Base-by-base conservation (phyloP, 2,888 invertebrate genomes). In the Drosophila birchii region DNA sequence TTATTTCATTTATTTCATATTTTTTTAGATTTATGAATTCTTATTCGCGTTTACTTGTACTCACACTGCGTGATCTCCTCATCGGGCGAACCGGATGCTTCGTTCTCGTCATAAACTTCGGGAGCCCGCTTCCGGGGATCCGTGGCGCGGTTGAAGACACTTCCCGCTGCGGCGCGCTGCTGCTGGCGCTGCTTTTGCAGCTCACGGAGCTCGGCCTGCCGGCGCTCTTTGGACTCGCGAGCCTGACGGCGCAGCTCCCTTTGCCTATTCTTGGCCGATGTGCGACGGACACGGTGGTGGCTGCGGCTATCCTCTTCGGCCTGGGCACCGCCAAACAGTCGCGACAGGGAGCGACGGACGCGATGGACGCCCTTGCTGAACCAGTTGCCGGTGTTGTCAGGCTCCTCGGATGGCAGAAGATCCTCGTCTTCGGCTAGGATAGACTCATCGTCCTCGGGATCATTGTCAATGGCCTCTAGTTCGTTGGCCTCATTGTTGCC, bases 261-360 rank as follows among this genome's bases (percentile, higher is more conserved):
- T 39, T 78, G 74, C 11, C 59, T 43, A 14, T 43, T 57, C 9
- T 26, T 49, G 39, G 60, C n/a, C 12, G 29, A 14, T 0, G 45
- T 43, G 14, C 62, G 66, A 20, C 57, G 51, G 4, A 44, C 29
- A 18, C n/a, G 55, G 29, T 58, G 61, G 66, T 36, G 54, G 23
- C 7, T 34, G 41, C 54, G 44, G 14, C 45, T 44, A 12, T 72
- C 54, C 26, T 29, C 47, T n/a, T 72, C 80, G 5, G 66, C 45
- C 20, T 72, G 78, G 8, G 67, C 66, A 38, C 70, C 79, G 18
- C 91, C 90, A 44, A 92, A 90, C 4, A 92, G 49, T 1, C 90
- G 87, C 0, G 77, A 81, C 18, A 92, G 75, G 36, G 91, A 91
- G 26, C 92, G 91, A 16, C 91, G 90, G 14, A 92, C 91, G 1